Evolutionary conservation across 2,797 vertebrate species (phyloP).

Genomic region (Eupleurogrammus muticus): DNA sequence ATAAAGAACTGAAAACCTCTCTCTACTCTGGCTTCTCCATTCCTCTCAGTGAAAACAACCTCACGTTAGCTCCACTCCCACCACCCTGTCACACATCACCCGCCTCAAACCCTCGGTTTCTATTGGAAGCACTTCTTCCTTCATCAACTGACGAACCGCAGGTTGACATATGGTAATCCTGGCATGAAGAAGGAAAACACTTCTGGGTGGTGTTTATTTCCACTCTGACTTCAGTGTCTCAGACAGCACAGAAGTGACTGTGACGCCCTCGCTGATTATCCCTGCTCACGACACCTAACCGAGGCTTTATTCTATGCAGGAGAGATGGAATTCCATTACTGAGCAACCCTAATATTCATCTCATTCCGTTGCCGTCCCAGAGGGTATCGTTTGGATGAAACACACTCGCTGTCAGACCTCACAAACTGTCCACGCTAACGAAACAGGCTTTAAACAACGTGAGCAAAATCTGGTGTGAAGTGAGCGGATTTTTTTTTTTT

Average conservation of each 20-base stretch:
- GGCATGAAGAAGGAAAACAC: background rate
- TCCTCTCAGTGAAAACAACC: conserved; percentile 16
- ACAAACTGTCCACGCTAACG: background rate
- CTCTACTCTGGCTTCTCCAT: background rate
- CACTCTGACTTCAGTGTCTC: conserved; percentile 17
- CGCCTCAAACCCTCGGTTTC: background rate
- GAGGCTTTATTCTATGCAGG: conserved; percentile 36
- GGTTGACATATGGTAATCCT: background rate
- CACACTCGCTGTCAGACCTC: conserved; percentile 9
- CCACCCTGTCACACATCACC: conserved; percentile 4
- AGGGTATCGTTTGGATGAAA: conserved; percentile 7
- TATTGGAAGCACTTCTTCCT: background rate
- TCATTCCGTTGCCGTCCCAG: conserved; percentile 23
- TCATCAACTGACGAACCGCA: background rate
- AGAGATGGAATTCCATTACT: conserved; percentile 33
- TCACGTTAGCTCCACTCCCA: background rate
- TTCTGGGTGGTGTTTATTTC: conserved; percentile 17
- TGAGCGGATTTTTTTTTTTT: background rate
- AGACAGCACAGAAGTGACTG: conserved; percentile 22
- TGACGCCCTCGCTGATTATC: conserved; percentile 40
- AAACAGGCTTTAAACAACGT: background rate
- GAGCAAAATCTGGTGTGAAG: background rate
- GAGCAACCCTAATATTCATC: conserved; percentile 40
- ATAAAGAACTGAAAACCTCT: conserved; percentile 26
- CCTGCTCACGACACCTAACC: conserved; percentile 24